These are phyloP conservation scores for Meteorus cinctellus DNA, from an alignment of 2,888 invertebrate genomes.

Conservation along the genomic window DNA sequence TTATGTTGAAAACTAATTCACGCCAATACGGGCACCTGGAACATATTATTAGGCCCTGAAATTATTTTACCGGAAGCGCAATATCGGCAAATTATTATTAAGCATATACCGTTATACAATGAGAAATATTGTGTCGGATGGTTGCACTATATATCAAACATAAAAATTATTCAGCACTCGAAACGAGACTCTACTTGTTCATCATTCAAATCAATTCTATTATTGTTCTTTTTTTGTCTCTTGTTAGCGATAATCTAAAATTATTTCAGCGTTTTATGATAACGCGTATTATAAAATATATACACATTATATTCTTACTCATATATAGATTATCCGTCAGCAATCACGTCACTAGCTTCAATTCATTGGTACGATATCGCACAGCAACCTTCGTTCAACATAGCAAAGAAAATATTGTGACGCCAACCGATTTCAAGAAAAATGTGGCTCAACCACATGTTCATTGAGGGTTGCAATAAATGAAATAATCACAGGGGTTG, in stretches of 20 bases:
- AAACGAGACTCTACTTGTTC: not conserved
- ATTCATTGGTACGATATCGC: constrained; percentile 33
- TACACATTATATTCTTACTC: constrained; percentile 10
- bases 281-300: constrained; percentile 19
- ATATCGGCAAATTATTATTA: not conserved
- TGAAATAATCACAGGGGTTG: constrained; percentile 20
- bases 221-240: constrained; percentile 6
- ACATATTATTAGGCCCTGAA: constrained; percentile 35
- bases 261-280: constrained; percentile 7
- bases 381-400: constrained; percentile 32
- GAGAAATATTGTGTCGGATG: not conserved
- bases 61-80: constrained; percentile 22
- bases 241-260: not conserved
- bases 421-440: constrained; percentile 16
- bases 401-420: constrained; percentile 3
- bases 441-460: constrained; percentile 45
- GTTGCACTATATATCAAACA: not conserved
- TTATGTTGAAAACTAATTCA: not conserved
- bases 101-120: not conserved
- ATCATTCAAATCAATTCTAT: not conserved
- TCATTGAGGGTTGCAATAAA: constrained; percentile 28
- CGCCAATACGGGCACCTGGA: constrained; percentile 22
- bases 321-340: constrained; percentile 4
- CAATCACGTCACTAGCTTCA: constrained; percentile 5
- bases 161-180: not conserved